phyloP scores from a whole-genome alignment of 2,888 invertebrate genomes.

The Carcina quercana region DNA sequence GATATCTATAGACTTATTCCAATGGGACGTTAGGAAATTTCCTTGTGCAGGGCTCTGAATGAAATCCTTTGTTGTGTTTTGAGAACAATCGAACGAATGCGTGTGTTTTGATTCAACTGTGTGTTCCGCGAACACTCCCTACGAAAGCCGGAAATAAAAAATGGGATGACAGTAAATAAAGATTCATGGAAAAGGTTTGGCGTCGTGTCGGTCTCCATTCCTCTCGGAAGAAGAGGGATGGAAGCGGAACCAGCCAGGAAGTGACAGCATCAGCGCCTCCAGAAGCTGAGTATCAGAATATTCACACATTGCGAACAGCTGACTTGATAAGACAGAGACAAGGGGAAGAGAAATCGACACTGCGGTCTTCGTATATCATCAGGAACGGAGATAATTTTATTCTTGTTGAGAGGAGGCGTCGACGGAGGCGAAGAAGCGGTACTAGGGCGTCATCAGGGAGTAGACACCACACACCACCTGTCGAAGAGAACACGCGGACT shows the following conservation, averaged over 20 bases:
- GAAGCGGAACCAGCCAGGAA: conserved; percentile 66
- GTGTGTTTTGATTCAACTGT: conserved; percentile 3
- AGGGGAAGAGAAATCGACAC: conserved; percentile 66
- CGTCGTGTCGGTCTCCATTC: conserved; percentile 73
- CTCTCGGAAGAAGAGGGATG: conserved; percentile 74
- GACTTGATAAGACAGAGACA: conserved; percentile 67
- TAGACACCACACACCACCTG: conserved; percentile 63
- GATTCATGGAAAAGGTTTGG: conserved; percentile 75
- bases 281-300: conserved; percentile 68
- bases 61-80: background rate
- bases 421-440: conserved; percentile 61
- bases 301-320: conserved; percentile 67
- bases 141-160: conserved; percentile 33
- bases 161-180: conserved; percentile 69
- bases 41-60: no score
- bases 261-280: conserved; percentile 53
- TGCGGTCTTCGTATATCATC: conserved; percentile 67
- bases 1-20: no score
- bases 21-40: no score
- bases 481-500: conserved; percentile 54
- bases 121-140: conserved; percentile 5
- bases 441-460: conserved; percentile 63
- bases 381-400: conserved; percentile 70
- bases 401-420: conserved; percentile 61
- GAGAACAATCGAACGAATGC: background rate